phyloP scores from a whole-genome alignment of 1,140 invertebrate genomes.

The Macrobrachium rosenbergii region DNA sequence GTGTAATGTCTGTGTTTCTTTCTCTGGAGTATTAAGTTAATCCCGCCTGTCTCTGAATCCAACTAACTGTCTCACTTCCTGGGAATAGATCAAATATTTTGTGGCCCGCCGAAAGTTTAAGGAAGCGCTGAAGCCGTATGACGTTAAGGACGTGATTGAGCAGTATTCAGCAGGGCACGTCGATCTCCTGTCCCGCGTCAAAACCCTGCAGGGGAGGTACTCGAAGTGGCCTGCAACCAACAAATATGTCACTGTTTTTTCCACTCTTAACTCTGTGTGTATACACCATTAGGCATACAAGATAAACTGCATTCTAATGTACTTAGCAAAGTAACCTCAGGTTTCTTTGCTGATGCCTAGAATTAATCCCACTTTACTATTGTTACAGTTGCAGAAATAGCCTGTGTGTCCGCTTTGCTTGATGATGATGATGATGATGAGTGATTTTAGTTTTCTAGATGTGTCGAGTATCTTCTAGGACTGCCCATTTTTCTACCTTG shows the following conservation, averaged over 20 bases:
- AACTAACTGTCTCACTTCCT: slow-evolving; percentile 67
- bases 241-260: slow-evolving; percentile 16
- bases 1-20: neutral
- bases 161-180: slow-evolving; percentile 95
- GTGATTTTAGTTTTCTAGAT: no score
- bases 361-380: no score
- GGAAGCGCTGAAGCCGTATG: slow-evolving; percentile 95
- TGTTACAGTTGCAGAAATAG: no score
- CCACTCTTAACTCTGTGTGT: slow-evolving; percentile 13
- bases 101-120: slow-evolving; percentile 93
- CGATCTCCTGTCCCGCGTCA: slow-evolving; percentile 88
- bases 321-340: neutral
- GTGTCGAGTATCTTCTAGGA: no score
- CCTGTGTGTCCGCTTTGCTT: no score
- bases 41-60: slow-evolving; percentile 1
- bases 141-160: slow-evolving; percentile 97
- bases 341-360: no score
- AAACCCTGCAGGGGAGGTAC: slow-evolving; percentile 88
- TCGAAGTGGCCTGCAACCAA: slow-evolving; percentile 38
- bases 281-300: slow-evolving; percentile 7
- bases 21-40: neutral
- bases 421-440: no score
- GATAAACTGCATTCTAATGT: neutral
- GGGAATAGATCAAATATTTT: slow-evolving; percentile 87
- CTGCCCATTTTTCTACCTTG: no score